Base-by-base conservation (phyloP, 2,888 invertebrate species). In the Papilio demoleus region DNA sequence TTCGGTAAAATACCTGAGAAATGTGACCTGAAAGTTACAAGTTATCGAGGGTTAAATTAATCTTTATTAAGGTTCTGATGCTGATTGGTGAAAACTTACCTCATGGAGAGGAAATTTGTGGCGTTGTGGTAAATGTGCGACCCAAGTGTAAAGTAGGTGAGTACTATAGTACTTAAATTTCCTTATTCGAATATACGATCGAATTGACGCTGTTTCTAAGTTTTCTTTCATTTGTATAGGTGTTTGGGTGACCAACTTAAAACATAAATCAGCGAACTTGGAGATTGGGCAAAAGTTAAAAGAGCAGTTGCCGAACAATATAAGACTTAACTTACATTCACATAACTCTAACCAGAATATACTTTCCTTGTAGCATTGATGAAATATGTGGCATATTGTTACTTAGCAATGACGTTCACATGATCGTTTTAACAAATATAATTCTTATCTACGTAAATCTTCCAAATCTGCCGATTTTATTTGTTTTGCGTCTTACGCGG, bases 71-170 rank as follows among this genome's bases (percentile, higher is more conserved):
- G 89, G 81, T 88, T 5, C 76, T 89, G 9, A 71, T 88, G 9
- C 93, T 99, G 88, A 98, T 99, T 87, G 99, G 99, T 8, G 99
- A 99, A 92, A 97, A 97, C 53, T 98, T 98, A 88, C 96, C 97
- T 77, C 93, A 96, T 83, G 96, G 97, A 63, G 96, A 97, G 78
- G 95, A 97, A 76, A 94, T 99, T 70, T 97, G 97, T 86, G 99
- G 99, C 59, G 98, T 98, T 72, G 98, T 98, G 70, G 97, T 98
- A 50, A 98, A 98, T 88, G 94, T 98, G 72, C 95, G 99, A 84
- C 88, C 87, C 65, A 98, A 97, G 79, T 97, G 97, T 86, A 99
- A 98, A 94, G 95, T 98, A 80, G 96, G 97, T 94, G 89, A 92
- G 93, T 60, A 11, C 6, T 22, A 6, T 59, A n/a, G 40, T n/a